These are phyloP conservation scores for Malurus splendens DNA, from an alignment of 2,797 vertebrate genomes.

Conservation along the genomic window DNA sequence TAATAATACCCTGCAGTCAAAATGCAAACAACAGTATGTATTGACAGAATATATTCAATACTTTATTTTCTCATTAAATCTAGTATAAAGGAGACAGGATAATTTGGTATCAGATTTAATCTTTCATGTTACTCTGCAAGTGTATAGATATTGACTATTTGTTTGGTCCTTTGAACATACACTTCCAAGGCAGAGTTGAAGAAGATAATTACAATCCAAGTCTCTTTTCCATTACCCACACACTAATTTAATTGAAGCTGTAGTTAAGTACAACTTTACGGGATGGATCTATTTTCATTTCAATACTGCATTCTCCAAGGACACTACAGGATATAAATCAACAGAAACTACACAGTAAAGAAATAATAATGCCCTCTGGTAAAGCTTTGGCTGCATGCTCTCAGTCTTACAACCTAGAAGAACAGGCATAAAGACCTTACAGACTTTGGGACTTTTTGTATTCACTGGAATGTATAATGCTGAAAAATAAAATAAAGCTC, in stretches of 20 bases:
- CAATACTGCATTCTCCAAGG: background rate
- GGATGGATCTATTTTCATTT: constrained; percentile 28
- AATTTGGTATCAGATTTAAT: background rate
- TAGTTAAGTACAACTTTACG: background rate
- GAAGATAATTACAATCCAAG: background rate
- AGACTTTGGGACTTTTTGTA: background rate
- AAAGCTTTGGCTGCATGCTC: background rate
- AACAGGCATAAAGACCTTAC: background rate
- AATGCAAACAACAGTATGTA: background rate
- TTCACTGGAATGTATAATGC: background rate
- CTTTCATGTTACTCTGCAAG: background rate
- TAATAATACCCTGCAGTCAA: background rate
- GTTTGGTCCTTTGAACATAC: background rate
- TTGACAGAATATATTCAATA: background rate
- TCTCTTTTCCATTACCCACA: background rate
- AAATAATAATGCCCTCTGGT: background rate
- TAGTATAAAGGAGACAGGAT: background rate
- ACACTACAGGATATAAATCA: constrained; percentile 8
- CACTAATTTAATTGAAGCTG: constrained; percentile 8
- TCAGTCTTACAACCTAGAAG: background rate
- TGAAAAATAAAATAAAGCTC: background rate
- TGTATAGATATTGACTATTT: background rate
- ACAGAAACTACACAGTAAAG: background rate
- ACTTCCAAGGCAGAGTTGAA: background rate
- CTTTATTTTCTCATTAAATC: background rate